These are phyloP conservation scores for Fringilla coelebs DNA, from an alignment of 2,797 vertebrate genomes.

Conservation along the genomic window DNA sequence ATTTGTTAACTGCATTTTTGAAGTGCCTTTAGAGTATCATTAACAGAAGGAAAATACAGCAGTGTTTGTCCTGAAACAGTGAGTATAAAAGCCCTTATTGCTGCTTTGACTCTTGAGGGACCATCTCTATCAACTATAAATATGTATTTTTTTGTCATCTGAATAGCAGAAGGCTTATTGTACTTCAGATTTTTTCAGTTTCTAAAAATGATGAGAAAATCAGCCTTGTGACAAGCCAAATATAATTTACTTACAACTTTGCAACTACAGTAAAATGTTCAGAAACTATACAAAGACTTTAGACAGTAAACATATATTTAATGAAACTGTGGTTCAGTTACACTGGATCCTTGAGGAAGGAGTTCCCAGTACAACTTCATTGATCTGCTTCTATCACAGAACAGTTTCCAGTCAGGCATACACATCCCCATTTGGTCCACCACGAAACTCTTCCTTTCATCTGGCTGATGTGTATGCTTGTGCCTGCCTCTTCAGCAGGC, in stretches of 20 bases:
- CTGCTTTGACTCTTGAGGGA: background rate
- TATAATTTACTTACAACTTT: constrained; percentile 70
- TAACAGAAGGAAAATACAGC: background rate
- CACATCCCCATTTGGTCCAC: constrained; percentile 52
- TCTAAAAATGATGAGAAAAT: constrained; percentile 35
- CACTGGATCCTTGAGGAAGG: constrained; percentile 84
- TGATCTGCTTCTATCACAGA: constrained; percentile 79
- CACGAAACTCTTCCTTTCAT: constrained; percentile 6
- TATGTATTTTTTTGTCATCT: background rate
- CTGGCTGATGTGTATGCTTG: constrained; percentile 53
- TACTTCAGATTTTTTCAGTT: background rate
- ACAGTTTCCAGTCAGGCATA: constrained; percentile 74
- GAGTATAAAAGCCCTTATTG: background rate
- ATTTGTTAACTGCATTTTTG: background rate
- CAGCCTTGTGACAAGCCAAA: constrained; percentile 60
- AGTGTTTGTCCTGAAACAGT: background rate
- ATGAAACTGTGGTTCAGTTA: constrained; percentile 81
- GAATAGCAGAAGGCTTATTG: background rate
- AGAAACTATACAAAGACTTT: constrained; percentile 74
- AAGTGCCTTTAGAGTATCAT: background rate
- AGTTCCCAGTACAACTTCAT: constrained; percentile 92
- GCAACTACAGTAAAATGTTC: constrained; percentile 67
- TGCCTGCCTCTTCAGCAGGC: constrained; percentile 87
- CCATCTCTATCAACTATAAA: background rate
- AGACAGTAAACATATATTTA: constrained; percentile 72